These are phyloP conservation scores for Rhaphigaster nebulosa DNA, from an alignment of 2,888 invertebrate genomes.

Conservation along the genomic window DNA sequence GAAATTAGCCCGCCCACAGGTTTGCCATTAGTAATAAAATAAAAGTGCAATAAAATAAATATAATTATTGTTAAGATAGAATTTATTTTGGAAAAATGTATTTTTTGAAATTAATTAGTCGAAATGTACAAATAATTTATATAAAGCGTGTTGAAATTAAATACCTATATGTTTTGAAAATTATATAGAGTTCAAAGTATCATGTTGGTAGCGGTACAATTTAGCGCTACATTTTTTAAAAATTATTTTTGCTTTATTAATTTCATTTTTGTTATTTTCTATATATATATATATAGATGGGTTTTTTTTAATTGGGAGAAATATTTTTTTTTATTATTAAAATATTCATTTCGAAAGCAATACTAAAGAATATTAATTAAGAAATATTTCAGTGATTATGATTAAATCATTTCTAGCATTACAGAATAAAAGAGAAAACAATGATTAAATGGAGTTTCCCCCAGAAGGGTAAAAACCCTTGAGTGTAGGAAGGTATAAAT, in stretches of 20 bases:
- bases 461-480: constrained; percentile 21
- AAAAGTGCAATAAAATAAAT: neutral
- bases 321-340: neutral
- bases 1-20: neutral
- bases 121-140: neutral
- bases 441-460: constrained; percentile 28
- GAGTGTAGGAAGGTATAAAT: constrained; percentile 33
- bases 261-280: neutral
- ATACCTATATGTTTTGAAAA: neutral
- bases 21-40: neutral
- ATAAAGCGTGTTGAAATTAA: neutral
- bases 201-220: neutral
- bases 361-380: neutral
- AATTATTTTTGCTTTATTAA: neutral
- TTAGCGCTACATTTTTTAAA: neutral
- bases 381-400: neutral
- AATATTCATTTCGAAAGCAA: neutral
- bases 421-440: neutral
- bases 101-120: neutral
- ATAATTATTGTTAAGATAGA: neutral
- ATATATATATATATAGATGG: neutral
- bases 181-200: neutral
- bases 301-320: neutral
- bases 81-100: neutral
- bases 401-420: neutral